phyloP scores from a whole-genome alignment of 2,888 invertebrate species.

The Lycia hirtaria region DNA sequence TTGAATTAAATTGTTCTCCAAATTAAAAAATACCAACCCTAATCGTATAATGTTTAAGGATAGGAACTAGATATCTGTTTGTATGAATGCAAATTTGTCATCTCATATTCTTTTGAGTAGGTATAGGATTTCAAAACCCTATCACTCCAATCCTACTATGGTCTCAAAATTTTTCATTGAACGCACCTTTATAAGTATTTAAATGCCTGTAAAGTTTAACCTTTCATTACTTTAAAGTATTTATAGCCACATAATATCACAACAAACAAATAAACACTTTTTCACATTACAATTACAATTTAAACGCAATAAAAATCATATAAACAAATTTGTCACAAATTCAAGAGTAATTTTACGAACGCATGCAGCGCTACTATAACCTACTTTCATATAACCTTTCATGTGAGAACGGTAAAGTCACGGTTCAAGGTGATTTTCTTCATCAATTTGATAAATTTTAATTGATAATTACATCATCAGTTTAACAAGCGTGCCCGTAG shows the following conservation, averaged over 20 bases:
- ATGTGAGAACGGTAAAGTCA: conserved; percentile 27
- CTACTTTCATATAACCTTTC: conserved; percentile 35
- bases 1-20: too few relatives aligned
- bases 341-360: neutral
- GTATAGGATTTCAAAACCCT: too few relatives aligned
- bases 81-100: too few relatives aligned
- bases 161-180: too few relatives aligned
- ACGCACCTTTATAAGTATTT: too few relatives aligned
- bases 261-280: neutral
- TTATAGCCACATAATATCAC: neutral
- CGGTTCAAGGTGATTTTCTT: conserved; percentile 38
- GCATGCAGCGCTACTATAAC: conserved; percentile 21
- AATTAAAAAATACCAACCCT: too few relatives aligned
- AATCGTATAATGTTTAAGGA: too few relatives aligned
- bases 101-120: too few relatives aligned
- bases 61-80: too few relatives aligned
- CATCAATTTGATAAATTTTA: conserved; percentile 34
- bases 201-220: neutral
- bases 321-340: neutral
- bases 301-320: neutral
- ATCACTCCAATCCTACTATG: too few relatives aligned
- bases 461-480: conserved; percentile 33
- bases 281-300: neutral
- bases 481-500: conserved; percentile 10
- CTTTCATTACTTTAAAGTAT: neutral